Percentiles rank a stretch among this genome's conserved stretches.
These are phyloP conservation scores for Colaptes auratus DNA, from an alignment of 2,113 vertebrate species.

Conservation along the genomic window DNA sequence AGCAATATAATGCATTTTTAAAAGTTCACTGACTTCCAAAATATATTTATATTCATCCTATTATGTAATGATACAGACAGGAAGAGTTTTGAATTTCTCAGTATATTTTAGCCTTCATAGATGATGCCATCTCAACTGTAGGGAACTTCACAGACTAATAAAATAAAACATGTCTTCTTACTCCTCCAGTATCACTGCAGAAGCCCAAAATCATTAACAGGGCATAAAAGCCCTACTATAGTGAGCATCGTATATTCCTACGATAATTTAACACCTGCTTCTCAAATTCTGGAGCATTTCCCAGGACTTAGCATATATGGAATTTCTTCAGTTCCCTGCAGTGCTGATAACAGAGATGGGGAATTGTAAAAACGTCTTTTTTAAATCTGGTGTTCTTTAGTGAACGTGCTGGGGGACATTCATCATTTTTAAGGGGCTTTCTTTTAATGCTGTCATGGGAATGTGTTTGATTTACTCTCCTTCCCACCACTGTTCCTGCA, in stretches of 20 bases:
- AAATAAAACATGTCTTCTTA: background rate
- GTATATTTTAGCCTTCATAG: background rate
- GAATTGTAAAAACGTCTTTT: slow-evolving; percentile 54
- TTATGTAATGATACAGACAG: background rate
- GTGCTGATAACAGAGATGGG: slow-evolving; percentile 42
- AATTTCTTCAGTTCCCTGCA: slow-evolving; percentile 33
- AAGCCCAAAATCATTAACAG: background rate
- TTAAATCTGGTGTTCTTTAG: slow-evolving; percentile 56
- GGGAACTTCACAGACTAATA: background rate
- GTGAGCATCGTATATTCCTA: background rate
- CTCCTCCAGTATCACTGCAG: background rate
- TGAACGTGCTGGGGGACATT: slow-evolving; percentile 27
- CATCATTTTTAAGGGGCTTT: slow-evolving; percentile 53
- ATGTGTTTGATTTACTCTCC: slow-evolving; percentile 51
- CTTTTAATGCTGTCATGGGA: slow-evolving; percentile 22
- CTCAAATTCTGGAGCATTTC: slow-evolving; percentile 24
- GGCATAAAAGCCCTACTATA: background rate
- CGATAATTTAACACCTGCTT: slow-evolving; percentile 48
- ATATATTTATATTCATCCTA: background rate
- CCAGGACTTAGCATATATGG: background rate
- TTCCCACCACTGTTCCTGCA: background rate
- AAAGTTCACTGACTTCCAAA: background rate
- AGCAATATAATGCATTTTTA: background rate
- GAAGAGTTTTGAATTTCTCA: background rate
- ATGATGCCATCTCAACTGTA: background rate